A percentile compares a stretch with the other conserved stretches of the same genome.
Conservation (phyloP, 2,797 vertebrate genomes). For the Oceanodroma leucorhoa region DNA sequence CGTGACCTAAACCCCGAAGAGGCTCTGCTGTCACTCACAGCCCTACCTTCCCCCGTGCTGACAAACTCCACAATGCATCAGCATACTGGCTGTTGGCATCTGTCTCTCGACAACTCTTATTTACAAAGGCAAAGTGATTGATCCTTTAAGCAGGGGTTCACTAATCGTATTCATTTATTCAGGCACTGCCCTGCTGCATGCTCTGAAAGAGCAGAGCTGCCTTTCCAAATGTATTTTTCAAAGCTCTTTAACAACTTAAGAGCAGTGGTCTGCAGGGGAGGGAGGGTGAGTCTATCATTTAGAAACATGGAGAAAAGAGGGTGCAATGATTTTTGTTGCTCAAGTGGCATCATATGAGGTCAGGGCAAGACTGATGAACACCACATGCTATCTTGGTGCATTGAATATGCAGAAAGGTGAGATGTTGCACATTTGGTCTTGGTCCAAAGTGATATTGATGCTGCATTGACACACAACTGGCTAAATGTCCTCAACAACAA, state of each 20-base stretch:
- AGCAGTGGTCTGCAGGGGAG: neutral
- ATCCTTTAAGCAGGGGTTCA: slow-evolving; percentile 31
- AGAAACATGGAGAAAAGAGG: neutral
- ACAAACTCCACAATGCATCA: slow-evolving; percentile 11
- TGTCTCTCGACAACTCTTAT: neutral
- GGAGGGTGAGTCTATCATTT: neutral
- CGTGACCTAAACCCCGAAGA: neutral
- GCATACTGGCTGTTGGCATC: neutral
- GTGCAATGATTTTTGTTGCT: slow-evolving; percentile 23
- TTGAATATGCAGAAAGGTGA: slow-evolving; percentile 3
- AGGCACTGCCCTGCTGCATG: neutral
- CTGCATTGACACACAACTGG: neutral
- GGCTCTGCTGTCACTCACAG: slow-evolving; percentile 15
- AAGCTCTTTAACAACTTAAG: slow-evolving; percentile 26
- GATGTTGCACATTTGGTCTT: neutral
- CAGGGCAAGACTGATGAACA: slow-evolving; percentile 20
- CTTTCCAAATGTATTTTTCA: slow-evolving; percentile 37
- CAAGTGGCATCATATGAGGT: neutral
- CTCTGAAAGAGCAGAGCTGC: neutral
- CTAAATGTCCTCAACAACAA: neutral
- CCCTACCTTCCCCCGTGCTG: rapidly evolving
- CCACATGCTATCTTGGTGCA: neutral
- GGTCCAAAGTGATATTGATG: neutral
- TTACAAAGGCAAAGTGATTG: slow-evolving; percentile 15
- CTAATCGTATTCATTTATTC: slow-evolving; percentile 57